Percentiles rank a stretch among this genome's conserved stretches.
Evolutionary conservation across 2,113 vertebrate genomes (phyloP).

Genomic region (Ceyx melanurus): DNA sequence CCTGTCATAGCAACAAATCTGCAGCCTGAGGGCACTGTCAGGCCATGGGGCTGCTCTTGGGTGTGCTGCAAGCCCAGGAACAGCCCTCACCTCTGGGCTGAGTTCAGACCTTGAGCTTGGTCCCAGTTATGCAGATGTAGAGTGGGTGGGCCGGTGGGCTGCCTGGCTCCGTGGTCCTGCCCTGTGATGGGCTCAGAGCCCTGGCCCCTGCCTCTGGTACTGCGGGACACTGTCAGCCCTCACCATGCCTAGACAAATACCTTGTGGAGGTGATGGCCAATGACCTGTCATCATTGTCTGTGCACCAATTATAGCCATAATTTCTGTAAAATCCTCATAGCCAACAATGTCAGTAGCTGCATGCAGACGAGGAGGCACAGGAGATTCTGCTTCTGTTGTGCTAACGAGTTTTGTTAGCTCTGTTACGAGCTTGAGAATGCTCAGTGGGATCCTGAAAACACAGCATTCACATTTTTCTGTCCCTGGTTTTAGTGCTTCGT

Average conservation of each 20-base stretch:
- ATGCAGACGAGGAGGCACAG: rapidly evolving
- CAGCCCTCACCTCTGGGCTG: neutral
- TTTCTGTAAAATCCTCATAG: neutral
- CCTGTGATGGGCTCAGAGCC: rapidly evolving
- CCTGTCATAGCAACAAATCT: neutral
- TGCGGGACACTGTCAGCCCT: neutral
- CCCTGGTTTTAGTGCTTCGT: neutral
- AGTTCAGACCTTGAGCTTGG: neutral
- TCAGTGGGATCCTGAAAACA: neutral
- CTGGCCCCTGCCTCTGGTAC: neutral
- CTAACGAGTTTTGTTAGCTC: neutral
- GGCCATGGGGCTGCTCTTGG: neutral
- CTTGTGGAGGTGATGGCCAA: rapidly evolving
- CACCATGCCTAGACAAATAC: neutral
- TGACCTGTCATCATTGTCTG: neutral
- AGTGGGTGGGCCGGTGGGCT: neutral
- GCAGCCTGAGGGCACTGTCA: neutral
- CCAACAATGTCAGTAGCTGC: neutral
- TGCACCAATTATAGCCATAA: neutral
- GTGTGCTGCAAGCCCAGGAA: neutral
- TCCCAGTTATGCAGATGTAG: neutral
- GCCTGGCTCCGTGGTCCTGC: no score
- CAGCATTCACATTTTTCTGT: neutral
- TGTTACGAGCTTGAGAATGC: neutral
- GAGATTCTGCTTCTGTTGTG: neutral